phyloP scores from a whole-genome alignment of 2,888 invertebrate genomes.

The Trypoxylon attenuatum region DNA sequence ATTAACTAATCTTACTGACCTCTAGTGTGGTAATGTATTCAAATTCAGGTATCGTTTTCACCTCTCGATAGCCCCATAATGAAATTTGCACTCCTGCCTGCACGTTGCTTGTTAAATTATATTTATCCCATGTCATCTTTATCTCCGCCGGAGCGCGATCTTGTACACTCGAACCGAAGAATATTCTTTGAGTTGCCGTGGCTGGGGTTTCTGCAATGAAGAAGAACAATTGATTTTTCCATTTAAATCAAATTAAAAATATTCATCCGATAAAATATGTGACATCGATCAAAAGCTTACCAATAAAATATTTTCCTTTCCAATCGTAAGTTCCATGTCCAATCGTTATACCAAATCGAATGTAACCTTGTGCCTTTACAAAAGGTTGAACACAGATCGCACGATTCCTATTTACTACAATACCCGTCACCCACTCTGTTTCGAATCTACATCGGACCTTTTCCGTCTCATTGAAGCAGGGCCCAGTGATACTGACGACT shows the following conservation, averaged over 20 bases:
- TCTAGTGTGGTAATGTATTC: slow-evolving; percentile 87
- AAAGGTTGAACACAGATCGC: slow-evolving; percentile 93
- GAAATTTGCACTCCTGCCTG: slow-evolving; percentile 87
- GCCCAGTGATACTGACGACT: slow-evolving; percentile 96
- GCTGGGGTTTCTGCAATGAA: slow-evolving; percentile 86
- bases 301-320: slow-evolving; percentile 93
- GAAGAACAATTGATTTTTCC: background rate
- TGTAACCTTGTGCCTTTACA: slow-evolving; percentile 90
- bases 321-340: slow-evolving; percentile 87
- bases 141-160: slow-evolving; percentile 84
- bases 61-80: slow-evolving; percentile 92
- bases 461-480: slow-evolving; percentile 88
- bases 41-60: slow-evolving; percentile 86
- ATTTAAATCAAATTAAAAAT: background rate
- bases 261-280: background rate
- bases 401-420: slow-evolving; percentile 85
- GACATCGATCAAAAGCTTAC: slow-evolving; percentile 74
- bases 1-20: too few relatives aligned
- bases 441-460: slow-evolving; percentile 90
- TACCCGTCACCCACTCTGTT: slow-evolving; percentile 85
- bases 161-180: slow-evolving; percentile 83
- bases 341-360: slow-evolving; percentile 89
- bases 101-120: slow-evolving; percentile 88
- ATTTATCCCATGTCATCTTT: slow-evolving; percentile 88
- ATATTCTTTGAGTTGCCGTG: slow-evolving; percentile 89